A percentile compares a stretch with the other conserved stretches of the same genome.
Evolutionary conservation across 2,797 vertebrate genomes (phyloP).

Genomic region (Scarus forsteni): DNA sequence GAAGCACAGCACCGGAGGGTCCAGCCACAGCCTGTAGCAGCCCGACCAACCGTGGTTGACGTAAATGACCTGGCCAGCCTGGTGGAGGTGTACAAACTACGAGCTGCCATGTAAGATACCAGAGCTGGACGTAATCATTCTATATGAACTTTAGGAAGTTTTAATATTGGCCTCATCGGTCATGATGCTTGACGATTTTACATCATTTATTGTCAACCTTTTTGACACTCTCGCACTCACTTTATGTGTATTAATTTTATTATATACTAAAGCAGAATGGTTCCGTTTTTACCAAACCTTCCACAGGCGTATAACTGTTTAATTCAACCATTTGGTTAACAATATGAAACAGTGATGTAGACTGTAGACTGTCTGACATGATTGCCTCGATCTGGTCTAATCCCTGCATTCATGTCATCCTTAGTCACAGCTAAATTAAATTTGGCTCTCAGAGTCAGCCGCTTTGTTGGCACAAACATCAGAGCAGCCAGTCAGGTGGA

Average conservation of each 20-base stretch:
- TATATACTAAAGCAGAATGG: too few relatives aligned
- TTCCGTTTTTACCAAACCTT: too few relatives aligned
- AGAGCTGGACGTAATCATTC: too few relatives aligned
- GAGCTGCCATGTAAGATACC: conserved; percentile 90
- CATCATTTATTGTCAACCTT: too few relatives aligned
- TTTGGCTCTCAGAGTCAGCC: conserved; percentile 22
- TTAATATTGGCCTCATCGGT: too few relatives aligned
- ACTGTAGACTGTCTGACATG: conserved; percentile 7
- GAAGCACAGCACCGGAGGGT: conserved; percentile 84
- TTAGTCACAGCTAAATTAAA: conserved; percentile 30
- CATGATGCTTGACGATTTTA: too few relatives aligned
- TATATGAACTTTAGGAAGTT: background rate
- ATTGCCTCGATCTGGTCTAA: conserved; percentile 12
- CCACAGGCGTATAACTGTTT: too few relatives aligned
- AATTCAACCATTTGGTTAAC: too few relatives aligned
- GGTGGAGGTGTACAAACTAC: conserved; percentile 91
- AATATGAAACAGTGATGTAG: too few relatives aligned
- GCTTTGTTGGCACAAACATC: conserved; percentile 23
- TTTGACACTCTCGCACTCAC: too few relatives aligned
- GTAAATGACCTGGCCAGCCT: conserved; percentile 88
- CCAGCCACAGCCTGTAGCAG: conserved; percentile 90
- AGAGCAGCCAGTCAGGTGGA: conserved; percentile 11
- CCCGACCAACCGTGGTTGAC: conserved; percentile 79
- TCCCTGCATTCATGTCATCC: conserved; percentile 25
- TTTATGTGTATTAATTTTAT: too few relatives aligned